These are phyloP conservation scores for Eretmocerus hayati DNA, from an alignment of 2,888 invertebrate species.

Conservation along the genomic window DNA sequence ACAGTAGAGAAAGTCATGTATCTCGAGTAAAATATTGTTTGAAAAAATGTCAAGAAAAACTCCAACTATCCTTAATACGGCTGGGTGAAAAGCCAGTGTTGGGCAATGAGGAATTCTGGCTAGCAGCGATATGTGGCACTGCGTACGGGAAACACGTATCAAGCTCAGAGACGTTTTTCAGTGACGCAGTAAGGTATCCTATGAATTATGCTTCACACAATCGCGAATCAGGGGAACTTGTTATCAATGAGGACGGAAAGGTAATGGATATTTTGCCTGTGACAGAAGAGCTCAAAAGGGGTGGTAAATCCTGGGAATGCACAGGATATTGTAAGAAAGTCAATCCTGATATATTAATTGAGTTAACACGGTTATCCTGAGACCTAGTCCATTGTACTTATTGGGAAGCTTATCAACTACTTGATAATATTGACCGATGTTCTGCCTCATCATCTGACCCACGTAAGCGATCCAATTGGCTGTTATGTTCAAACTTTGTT, in stretches of 20 bases:
- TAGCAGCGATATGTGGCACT: slow-evolving; percentile 3
- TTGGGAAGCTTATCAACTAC: neutral
- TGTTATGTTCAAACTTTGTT: slow-evolving; percentile 2
- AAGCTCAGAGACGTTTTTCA: slow-evolving; percentile 2
- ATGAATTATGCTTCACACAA: neutral
- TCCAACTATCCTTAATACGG: neutral
- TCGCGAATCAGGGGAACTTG: neutral
- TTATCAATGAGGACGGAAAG: slow-evolving; percentile 3
- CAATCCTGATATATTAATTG: slow-evolving; percentile 1
- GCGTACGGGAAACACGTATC: neutral
- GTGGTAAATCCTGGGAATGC: neutral
- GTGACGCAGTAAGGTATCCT: neutral
- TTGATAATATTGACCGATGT: neutral
- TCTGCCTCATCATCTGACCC: neutral
- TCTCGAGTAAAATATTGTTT: neutral
- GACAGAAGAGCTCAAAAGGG: neutral
- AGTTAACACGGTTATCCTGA: slow-evolving; percentile 1
- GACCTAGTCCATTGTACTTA: neutral
- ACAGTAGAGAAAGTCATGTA: neutral
- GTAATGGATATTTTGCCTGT: slow-evolving; percentile 1
- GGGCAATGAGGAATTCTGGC: neutral
- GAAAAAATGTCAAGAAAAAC: neutral
- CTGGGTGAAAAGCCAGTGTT: neutral
- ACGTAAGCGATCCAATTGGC: neutral
- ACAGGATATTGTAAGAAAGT: neutral